phyloP scores from a whole-genome alignment of 2,113 vertebrate species.

The Xiphophorus hellerii region DNA sequence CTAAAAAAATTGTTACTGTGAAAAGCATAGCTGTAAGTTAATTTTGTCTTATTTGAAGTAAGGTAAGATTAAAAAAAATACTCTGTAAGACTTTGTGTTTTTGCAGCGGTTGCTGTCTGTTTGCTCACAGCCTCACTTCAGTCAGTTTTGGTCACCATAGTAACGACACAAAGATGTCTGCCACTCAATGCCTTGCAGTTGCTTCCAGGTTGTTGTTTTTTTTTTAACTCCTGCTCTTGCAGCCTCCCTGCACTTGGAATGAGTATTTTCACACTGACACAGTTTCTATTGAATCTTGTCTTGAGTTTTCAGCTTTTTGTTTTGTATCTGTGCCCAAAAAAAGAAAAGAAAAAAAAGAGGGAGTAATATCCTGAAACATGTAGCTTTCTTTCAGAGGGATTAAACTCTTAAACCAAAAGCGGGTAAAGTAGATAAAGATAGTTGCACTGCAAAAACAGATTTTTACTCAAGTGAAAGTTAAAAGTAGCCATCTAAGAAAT shows the following conservation, averaged over 20 bases:
- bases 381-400: not conserved
- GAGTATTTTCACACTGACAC: conserved; percentile 50
- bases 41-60: too few relatives aligned
- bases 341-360: not conserved
- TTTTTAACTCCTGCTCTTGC: conserved; percentile 26
- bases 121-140: conserved; percentile 45
- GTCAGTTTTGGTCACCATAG: conserved; percentile 62
- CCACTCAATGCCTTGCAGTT: conserved; percentile 37
- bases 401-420: too few relatives aligned
- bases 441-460: too few relatives aligned
- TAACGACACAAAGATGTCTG: conserved; percentile 62
- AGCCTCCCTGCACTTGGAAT: conserved; percentile 22
- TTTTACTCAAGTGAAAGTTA: too few relatives aligned
- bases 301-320: not conserved
- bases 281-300: conserved; percentile 20
- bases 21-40: too few relatives aligned
- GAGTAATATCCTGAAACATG: not conserved
- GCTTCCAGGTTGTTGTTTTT: conserved; percentile 38
- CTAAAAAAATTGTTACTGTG: too few relatives aligned
- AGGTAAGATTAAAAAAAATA: too few relatives aligned
- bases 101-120: conserved; percentile 47
- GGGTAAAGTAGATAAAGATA: too few relatives aligned
- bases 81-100: conserved; percentile 17
- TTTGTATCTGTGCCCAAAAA: not conserved
- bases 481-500: too few relatives aligned